Percentiles rank a stretch among this genome's conserved stretches.
phyloP scores from a whole-genome alignment of 2,113 vertebrate species.

The Barbus barbus region DNA sequence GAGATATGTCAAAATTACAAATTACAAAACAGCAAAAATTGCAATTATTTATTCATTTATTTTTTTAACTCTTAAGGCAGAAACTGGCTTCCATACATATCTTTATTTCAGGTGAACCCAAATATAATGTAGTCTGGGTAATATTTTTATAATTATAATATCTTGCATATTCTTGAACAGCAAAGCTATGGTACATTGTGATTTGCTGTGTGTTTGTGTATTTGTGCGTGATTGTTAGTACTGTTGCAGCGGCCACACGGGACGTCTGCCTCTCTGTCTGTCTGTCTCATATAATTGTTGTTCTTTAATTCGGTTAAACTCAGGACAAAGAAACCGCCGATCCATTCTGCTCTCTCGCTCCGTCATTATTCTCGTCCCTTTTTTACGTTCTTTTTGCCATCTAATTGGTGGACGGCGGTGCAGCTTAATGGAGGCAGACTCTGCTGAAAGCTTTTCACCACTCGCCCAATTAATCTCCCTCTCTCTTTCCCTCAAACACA shows the following conservation, averaged over 20 bases:
- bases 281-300: constrained; percentile 45
- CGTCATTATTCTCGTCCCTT: constrained; percentile 21
- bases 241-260: not conserved
- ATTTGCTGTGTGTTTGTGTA: constrained; percentile 3
- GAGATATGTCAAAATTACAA: too few relatives aligned
- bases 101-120: not conserved
- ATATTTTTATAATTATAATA: too few relatives aligned
- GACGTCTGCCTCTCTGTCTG: constrained; percentile 20
- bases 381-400: constrained; percentile 18
- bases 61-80: too few relatives aligned
- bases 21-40: too few relatives aligned
- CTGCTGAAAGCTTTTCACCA: constrained; percentile 52
- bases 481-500: constrained; percentile 11
- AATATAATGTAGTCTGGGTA: not conserved
- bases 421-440: constrained; percentile 52
- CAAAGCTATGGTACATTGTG: not conserved
- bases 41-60: too few relatives aligned
- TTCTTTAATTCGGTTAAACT: constrained; percentile 52
- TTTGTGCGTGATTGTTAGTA: not conserved
- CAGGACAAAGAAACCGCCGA: constrained; percentile 43
- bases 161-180: too few relatives aligned
- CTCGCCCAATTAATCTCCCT: constrained; percentile 45
- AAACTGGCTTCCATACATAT: not conserved
- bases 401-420: constrained; percentile 46
- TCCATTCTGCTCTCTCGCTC: constrained; percentile 26